Evolutionary conservation across 2,888 invertebrate genomes (phyloP), one percentile per base, ranked within the genome.

Genomic region (Caenorhabditis japonica): DNA sequence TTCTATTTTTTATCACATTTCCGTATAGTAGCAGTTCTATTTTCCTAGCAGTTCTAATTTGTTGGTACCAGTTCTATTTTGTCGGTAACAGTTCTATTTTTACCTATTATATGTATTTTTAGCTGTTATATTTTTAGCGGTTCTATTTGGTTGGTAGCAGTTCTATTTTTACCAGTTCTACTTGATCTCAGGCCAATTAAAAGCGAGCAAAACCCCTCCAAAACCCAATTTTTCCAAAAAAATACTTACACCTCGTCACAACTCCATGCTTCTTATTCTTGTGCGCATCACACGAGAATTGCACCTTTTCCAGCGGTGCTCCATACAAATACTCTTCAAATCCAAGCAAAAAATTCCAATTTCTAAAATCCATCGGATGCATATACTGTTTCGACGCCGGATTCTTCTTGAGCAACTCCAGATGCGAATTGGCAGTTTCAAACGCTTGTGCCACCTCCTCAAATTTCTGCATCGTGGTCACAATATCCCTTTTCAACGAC

Each of bases 271-370:
- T 25, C 36, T 51, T 58, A 43, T 51, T 68, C 17, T 61, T 23
- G 3, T 23, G 25, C 8, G 52, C 51, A 38, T 69, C 47, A 17
- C 41, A 39, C 19, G 56, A 44, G 52, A 69, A 58, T 43, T 74
- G 74, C 5, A 74, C 64, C 23, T 61, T 38, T 21, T 75, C 62
- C 38, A 75, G 36, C 7, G 60, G 61, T 1, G 71, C 75, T 23
- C 75, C 75, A 61, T 41, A 25, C 5, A 70, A 27, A n/a, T 56
- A 66, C 27, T 75, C 69, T 17, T 74, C 74, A 15, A 55, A 46
- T 30, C 51, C 74, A 25, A 74, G 25, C 30, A 52, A 51, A 21
- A 69, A 68, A 27, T 74, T 68, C 56, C 44, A 69, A 5, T 46
- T 61, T 8, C 43, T 19, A 17, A 39, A 74, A 15, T 74, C 68